These are phyloP conservation scores for Podilymbus podiceps DNA, from an alignment of 2,113 vertebrate genomes.

Conservation along the genomic window DNA sequence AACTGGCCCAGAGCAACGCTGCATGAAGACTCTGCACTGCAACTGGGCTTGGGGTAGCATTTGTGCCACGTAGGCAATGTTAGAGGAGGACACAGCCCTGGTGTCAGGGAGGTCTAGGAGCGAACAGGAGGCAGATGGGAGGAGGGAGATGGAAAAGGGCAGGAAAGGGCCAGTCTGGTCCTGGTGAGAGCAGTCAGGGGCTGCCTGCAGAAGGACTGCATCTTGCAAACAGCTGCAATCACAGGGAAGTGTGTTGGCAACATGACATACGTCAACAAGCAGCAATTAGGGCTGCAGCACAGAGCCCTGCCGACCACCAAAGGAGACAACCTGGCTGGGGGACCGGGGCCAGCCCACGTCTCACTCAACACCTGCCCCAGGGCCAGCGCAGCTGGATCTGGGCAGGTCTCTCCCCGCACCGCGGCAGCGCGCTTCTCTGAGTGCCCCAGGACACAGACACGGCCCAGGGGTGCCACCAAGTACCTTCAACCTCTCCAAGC, in stretches of 20 bases:
- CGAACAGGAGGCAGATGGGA: not conserved
- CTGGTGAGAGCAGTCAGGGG: not conserved
- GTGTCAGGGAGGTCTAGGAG: not conserved
- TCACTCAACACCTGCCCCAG: not conserved
- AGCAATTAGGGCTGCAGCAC: not conserved
- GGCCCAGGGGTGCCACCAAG: not conserved
- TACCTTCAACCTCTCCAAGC: not conserved
- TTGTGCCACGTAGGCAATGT: accelerated
- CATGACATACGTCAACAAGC: not conserved
- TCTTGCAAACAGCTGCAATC: not conserved
- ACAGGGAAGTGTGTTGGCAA: not conserved
- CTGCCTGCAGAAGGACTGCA: not conserved
- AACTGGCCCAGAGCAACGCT: not conserved
- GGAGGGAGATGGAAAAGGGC: not conserved
- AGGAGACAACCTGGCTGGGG: not conserved
- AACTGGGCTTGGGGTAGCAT: not conserved
- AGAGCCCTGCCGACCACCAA: not conserved
- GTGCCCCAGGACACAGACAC: not conserved
- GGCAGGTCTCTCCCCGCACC: not conserved
- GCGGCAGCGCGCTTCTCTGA: accelerated
- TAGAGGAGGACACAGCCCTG: not conserved
- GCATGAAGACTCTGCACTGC: not conserved
- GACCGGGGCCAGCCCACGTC: accelerated
- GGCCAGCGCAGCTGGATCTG: not conserved
- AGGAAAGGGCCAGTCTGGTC: not conserved